Conservation (phyloP, 2,797 vertebrate genomes). For the Oreonectes daqikongensis region DNA sequence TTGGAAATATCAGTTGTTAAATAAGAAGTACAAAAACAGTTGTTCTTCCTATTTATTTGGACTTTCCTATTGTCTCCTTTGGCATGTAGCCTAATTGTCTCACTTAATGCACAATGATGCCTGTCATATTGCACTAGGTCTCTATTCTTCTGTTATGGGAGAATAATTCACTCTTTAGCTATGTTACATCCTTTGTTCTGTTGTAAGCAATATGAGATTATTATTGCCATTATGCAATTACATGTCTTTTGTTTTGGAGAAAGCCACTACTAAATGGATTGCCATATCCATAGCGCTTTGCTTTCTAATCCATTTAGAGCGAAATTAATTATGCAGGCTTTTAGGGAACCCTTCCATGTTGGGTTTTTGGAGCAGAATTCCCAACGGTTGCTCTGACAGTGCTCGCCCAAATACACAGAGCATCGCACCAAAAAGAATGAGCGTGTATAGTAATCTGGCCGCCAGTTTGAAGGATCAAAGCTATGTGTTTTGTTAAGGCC, state of each 20-base stretch:
- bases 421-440: slow-evolving; percentile 56
- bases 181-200: slow-evolving; percentile 58
- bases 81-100: not conserved
- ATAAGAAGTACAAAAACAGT: not conserved
- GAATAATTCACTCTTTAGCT: slow-evolving; percentile 1
- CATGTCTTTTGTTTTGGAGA: slow-evolving; percentile 70
- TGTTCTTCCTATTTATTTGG: not conserved
- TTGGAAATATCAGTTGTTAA: not conserved
- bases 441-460: slow-evolving; percentile 63
- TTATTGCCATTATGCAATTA: slow-evolving; percentile 76
- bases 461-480: slow-evolving; percentile 66
- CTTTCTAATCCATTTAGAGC: slow-evolving; percentile 71
- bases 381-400: slow-evolving; percentile 58
- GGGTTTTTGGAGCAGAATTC: slow-evolving; percentile 62
- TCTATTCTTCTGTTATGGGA: not conserved
- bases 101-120: not conserved
- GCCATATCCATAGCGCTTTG: slow-evolving; percentile 61
- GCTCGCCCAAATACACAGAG: slow-evolving; percentile 56
- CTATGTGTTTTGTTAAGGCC: slow-evolving; percentile 60
- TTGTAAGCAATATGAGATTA: slow-evolving; percentile 69
- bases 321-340: slow-evolving; percentile 70
- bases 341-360: slow-evolving; percentile 64
- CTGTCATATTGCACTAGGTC: not conserved
- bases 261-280: slow-evolving; percentile 70
- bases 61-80: not conserved